These are phyloP conservation scores for Chesias legatella DNA, from an alignment of 2,888 invertebrate genomes.

Conservation along the genomic window DNA sequence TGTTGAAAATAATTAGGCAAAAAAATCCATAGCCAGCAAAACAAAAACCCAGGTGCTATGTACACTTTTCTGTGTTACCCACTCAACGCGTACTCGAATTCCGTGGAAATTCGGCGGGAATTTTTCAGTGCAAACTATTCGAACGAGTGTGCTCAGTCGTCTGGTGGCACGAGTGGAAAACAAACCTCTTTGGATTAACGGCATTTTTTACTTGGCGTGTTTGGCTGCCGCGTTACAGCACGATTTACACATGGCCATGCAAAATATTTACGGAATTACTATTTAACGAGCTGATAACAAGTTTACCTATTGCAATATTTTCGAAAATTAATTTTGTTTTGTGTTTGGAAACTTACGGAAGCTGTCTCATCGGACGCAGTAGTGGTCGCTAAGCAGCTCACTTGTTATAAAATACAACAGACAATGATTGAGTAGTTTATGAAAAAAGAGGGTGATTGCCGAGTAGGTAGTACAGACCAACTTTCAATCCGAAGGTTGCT, in stretches of 20 bases:
- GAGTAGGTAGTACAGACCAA: no score
- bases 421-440: no score
- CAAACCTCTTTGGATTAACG: conserved; percentile 41
- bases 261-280: no score
- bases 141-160: conserved; percentile 47
- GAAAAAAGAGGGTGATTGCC: no score
- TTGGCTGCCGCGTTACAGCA: conserved; percentile 12
- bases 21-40: conserved; percentile 70
- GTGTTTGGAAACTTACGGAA: no score
- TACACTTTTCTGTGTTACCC: conserved; percentile 65
- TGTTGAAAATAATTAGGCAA: conserved; percentile 81
- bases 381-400: no score
- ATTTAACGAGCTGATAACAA: no score
- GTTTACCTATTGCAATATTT: no score
- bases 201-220: conserved; percentile 26
- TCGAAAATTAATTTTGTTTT: no score
- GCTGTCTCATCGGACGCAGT: no score
- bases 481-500: no score
- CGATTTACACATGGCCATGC: not conserved
- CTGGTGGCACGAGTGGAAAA: conserved; percentile 51
- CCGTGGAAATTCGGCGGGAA: conserved; percentile 47
- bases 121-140: conserved; percentile 55
- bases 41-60: conserved; percentile 74
- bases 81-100: conserved; percentile 55
- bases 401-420: no score